These are phyloP conservation scores for Acanthiza pusilla DNA, from an alignment of 2,797 vertebrate genomes.

Conservation along the genomic window DNA sequence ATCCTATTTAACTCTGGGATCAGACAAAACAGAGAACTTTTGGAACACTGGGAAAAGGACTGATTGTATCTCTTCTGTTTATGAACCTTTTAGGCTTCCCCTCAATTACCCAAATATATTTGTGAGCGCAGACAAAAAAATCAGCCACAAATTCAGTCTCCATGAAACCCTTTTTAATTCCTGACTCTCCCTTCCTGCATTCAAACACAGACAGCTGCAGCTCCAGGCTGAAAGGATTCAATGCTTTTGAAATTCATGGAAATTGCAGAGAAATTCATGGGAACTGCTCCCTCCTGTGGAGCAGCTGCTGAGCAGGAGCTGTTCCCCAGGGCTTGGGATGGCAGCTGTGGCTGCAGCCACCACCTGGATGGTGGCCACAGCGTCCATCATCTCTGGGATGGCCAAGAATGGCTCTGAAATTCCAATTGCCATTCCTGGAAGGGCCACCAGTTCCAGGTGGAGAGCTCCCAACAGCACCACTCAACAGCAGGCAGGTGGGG, in stretches of 20 bases:
- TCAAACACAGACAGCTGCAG: background rate
- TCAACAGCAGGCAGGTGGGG: background rate
- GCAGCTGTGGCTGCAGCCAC: background rate
- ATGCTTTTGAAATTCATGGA: background rate
- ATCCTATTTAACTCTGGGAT: background rate
- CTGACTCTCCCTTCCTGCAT: background rate
- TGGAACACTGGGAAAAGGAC: background rate
- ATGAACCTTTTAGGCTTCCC: background rate
- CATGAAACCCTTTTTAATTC: background rate
- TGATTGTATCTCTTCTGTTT: background rate
- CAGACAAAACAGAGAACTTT: slow-evolving; percentile 8
- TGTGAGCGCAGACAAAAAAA: background rate
- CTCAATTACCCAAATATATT: slow-evolving; percentile 15
- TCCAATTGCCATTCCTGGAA: background rate
- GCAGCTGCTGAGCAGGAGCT: slow-evolving; percentile 24
- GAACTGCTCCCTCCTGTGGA: slow-evolving; percentile 59
- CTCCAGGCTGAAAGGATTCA: background rate
- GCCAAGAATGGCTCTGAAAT: background rate
- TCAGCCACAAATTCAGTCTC: slow-evolving; percentile 12
- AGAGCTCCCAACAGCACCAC: background rate
- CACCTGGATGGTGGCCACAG: background rate
- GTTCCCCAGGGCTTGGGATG: background rate
- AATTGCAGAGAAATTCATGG: background rate
- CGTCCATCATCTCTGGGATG: accelerated
- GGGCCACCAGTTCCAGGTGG: accelerated